phyloP scores from a whole-genome alignment of 2,888 invertebrate species.

The Clostera curtula region DNA sequence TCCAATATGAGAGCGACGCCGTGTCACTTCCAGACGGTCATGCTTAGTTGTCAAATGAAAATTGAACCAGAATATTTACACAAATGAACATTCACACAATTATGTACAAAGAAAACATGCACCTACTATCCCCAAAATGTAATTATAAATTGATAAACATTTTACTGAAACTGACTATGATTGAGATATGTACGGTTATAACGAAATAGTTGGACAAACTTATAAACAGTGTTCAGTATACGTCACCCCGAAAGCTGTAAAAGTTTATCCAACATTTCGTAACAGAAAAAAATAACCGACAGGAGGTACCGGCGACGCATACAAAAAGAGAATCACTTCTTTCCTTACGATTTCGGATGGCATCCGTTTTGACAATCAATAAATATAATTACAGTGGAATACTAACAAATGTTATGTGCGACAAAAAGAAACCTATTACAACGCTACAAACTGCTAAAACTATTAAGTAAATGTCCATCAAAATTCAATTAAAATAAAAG shows the following conservation, averaged over 20 bases:
- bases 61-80: constrained; percentile 32
- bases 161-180: constrained; percentile 13
- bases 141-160: constrained; percentile 24
- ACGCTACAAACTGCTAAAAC: constrained; percentile 57
- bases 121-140: constrained; percentile 25
- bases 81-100: constrained; percentile 40
- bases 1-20: constrained; percentile 37
- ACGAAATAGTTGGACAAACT: no score
- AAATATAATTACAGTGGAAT: constrained; percentile 30
- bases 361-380: constrained; percentile 39
- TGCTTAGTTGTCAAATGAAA: constrained; percentile 17
- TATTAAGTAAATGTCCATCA: constrained; percentile 74
- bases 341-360: constrained; percentile 46
- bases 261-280: no score
- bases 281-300: constrained; percentile 12
- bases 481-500: constrained; percentile 71
- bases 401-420: constrained; percentile 50
- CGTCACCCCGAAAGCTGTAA: no score
- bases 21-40: constrained; percentile 37
- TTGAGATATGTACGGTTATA: no score
- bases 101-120: constrained; percentile 51
- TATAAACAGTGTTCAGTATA: no score
- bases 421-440: constrained; percentile 45
- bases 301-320: constrained; percentile 43
- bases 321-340: constrained; percentile 20